Conservation (phyloP, 1,140 invertebrate species). For the Ceratoteleas bidentatus region DNA sequence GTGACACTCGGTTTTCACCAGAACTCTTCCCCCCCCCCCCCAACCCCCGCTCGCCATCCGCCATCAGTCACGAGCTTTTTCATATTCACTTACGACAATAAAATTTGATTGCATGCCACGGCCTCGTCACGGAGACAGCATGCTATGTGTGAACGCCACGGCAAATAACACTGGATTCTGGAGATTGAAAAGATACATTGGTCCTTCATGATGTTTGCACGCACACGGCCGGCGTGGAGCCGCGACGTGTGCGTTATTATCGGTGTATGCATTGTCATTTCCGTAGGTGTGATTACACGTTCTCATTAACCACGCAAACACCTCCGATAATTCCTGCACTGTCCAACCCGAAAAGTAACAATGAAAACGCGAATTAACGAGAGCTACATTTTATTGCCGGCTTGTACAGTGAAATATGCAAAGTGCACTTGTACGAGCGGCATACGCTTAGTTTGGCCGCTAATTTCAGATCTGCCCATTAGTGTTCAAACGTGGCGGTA, state of each 20-base stretch:
- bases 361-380: not conserved
- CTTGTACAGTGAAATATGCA: constrained; percentile 35
- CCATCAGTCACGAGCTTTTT: constrained; percentile 20
- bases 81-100: constrained; percentile 28
- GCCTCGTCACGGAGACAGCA: constrained; percentile 32
- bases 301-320: constrained; percentile 23
- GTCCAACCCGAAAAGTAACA: constrained; percentile 3
- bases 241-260: constrained; percentile 22
- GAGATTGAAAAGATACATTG: constrained; percentile 47
- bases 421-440: constrained; percentile 26
- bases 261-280: constrained; percentile 24
- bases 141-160: constrained; percentile 35
- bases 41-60: no score
- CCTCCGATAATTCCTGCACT: constrained; percentile 21
- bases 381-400: constrained; percentile 2
- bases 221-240: constrained; percentile 8
- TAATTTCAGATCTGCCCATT: constrained; percentile 40
- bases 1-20: constrained; percentile 8
- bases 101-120: constrained; percentile 43
- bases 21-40: no score
- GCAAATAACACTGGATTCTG: constrained; percentile 46
- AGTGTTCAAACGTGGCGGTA: constrained; percentile 30
- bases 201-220: constrained; percentile 42
- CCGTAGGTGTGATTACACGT: constrained; percentile 20
- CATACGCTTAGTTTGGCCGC: constrained; percentile 19